phyloP scores from a whole-genome alignment of 2,888 invertebrate species.

The Andrena flavipes region DNA sequence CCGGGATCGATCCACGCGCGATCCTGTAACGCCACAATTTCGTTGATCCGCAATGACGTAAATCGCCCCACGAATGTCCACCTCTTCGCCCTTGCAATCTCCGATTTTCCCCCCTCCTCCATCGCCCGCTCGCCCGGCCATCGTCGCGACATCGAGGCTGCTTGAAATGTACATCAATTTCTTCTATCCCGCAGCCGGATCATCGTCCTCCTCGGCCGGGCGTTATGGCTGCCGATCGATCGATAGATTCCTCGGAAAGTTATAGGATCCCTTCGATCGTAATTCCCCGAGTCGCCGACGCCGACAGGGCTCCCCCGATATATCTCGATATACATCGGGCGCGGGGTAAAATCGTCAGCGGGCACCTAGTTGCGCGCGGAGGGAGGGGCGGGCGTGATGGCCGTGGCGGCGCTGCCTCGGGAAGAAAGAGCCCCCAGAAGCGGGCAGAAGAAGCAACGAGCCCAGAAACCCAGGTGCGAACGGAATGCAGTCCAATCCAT shows the following conservation, averaged over 20 bases:
- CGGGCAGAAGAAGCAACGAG: constrained; percentile 71
- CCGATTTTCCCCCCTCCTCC: constrained; percentile 11
- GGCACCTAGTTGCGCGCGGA: constrained; percentile 53
- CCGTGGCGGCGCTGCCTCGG: constrained; percentile 15
- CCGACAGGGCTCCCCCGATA: constrained; percentile 50
- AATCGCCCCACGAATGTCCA: constrained; percentile 13
- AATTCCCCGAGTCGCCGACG: constrained; percentile 51
- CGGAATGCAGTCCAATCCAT: constrained; percentile 84
- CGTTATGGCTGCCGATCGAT: constrained; percentile 45
- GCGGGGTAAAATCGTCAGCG: constrained; percentile 54
- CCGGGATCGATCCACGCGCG: constrained; percentile 1
- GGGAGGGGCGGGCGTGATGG: constrained; percentile 7
- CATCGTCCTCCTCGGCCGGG: background rate
- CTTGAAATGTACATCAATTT: constrained; percentile 62
- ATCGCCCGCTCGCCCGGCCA: background rate
- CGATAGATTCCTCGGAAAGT: constrained; percentile 57
- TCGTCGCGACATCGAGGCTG: constrained; percentile 32
- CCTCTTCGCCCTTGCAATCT: constrained; percentile 17
- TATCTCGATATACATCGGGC: constrained; percentile 61
- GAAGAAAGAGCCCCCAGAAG: constrained; percentile 45
- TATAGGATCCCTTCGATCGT: constrained; percentile 58
- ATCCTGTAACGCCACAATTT: constrained; percentile 25
- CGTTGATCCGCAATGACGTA: constrained; percentile 47
- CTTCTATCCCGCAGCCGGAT: constrained; percentile 33
- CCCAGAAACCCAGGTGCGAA: constrained; percentile 82